These are phyloP conservation scores for Epinephelus moara DNA, from an alignment of 2,113 vertebrate species.

Conservation along the genomic window DNA sequence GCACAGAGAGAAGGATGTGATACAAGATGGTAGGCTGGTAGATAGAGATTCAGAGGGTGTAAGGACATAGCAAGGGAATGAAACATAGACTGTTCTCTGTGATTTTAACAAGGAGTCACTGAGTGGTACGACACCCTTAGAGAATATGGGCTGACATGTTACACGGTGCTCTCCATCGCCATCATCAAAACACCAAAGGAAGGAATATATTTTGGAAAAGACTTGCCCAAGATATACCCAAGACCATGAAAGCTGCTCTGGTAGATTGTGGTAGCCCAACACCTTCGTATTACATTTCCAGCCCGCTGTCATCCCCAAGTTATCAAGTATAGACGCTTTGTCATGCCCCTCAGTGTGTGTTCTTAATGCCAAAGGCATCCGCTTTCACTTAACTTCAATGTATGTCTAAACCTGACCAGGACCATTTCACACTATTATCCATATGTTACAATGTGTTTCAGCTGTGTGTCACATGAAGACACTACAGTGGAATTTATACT, in stretches of 20 bases:
- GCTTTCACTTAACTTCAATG: no score
- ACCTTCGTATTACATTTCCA: neutral
- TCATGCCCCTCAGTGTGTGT: no score
- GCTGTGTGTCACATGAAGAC: no score
- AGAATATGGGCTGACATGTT: neutral
- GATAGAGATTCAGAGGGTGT: constrained; percentile 5
- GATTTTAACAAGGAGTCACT: neutral
- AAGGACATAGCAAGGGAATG: neutral
- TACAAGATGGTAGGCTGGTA: neutral
- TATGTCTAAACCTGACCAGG: no score
- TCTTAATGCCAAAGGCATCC: no score
- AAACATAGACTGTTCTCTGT: neutral
- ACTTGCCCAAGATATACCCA: neutral
- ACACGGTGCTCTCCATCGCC: neutral
- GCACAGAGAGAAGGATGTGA: constrained; percentile 31
- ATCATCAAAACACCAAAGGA: neutral
- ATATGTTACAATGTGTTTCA: no score
- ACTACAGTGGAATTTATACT: no score
- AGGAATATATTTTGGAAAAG: neutral
- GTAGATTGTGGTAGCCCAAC: neutral
- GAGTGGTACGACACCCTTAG: neutral
- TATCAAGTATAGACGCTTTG: no score
- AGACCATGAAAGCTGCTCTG: neutral
- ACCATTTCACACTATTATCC: no score
- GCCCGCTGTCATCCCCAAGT: no score